A percentile compares a stretch with the other conserved stretches of the same genome.
phyloP scores from a whole-genome alignment of 2,113 vertebrate genomes.

The Cyanoderma ruficeps region DNA sequence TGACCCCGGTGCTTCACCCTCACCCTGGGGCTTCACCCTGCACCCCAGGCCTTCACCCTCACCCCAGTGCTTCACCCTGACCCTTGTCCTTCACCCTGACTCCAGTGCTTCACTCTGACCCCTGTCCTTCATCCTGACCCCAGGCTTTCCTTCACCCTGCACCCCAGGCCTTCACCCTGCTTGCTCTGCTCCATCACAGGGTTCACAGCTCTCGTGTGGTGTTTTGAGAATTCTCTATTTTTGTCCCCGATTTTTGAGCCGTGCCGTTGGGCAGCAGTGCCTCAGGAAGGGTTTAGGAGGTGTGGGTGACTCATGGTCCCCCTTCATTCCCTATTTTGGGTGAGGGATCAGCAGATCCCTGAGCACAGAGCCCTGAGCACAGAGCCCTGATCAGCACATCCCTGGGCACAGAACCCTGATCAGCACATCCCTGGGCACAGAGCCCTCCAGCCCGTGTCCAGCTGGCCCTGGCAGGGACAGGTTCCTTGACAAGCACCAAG shows the following conservation, averaged over 20 bases:
- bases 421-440: not conserved
- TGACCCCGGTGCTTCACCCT: too few relatives aligned
- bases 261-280: not conserved
- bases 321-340: not conserved
- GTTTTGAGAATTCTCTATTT: not conserved
- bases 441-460: not conserved
- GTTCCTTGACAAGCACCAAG: not conserved
- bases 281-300: not conserved
- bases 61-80: too few relatives aligned
- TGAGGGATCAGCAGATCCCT: not conserved
- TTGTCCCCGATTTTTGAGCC: rapidly evolving
- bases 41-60: too few relatives aligned
- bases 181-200: not conserved
- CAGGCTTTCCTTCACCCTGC: too few relatives aligned
- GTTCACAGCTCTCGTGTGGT: not conserved
- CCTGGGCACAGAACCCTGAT: too few relatives aligned
- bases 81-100: too few relatives aligned
- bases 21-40: too few relatives aligned
- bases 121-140: too few relatives aligned
- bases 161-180: not conserved
- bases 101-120: too few relatives aligned
- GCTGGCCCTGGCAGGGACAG: not conserved
- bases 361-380: not conserved
- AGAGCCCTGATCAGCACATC: not conserved
- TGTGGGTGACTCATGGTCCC: not conserved